Evolutionary conservation across 2,113 vertebrate species (phyloP).

Genomic region (Leucopternis melanops): DNA sequence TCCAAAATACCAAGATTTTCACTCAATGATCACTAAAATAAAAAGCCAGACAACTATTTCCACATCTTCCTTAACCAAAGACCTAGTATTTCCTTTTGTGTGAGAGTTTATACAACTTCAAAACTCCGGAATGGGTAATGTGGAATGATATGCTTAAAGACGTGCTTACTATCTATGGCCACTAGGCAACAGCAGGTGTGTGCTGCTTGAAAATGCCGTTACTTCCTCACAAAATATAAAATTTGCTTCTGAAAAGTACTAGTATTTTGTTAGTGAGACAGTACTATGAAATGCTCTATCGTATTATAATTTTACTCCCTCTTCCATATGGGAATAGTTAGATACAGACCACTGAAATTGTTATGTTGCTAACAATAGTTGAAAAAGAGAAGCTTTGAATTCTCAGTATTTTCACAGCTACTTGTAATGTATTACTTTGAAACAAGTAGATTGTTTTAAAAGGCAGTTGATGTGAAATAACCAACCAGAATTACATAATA

Average conservation of each 20-base stretch:
- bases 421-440: not conserved
- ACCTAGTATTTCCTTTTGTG: not conserved
- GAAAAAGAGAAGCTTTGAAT: not conserved
- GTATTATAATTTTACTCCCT: not conserved
- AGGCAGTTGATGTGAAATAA: not conserved
- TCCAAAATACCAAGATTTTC: not conserved
- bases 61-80: not conserved
- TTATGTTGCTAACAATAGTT: not conserved
- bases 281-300: not conserved
- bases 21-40: not conserved
- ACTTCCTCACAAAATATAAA: not conserved
- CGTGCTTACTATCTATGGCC: fast-evolving
- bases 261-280: not conserved
- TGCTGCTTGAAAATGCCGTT: not conserved
- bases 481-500: not conserved
- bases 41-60: not conserved
- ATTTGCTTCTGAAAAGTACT: not conserved
- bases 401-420: not conserved
- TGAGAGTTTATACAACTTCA: not conserved
- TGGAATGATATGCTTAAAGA: not conserved
- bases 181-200: not conserved
- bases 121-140: not conserved
- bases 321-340: not conserved
- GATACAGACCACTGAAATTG: not conserved
- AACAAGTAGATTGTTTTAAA: not conserved